phyloP scores from a whole-genome alignment of 2,113 vertebrate genomes.

The Chaetorhynchus papuensis region DNA sequence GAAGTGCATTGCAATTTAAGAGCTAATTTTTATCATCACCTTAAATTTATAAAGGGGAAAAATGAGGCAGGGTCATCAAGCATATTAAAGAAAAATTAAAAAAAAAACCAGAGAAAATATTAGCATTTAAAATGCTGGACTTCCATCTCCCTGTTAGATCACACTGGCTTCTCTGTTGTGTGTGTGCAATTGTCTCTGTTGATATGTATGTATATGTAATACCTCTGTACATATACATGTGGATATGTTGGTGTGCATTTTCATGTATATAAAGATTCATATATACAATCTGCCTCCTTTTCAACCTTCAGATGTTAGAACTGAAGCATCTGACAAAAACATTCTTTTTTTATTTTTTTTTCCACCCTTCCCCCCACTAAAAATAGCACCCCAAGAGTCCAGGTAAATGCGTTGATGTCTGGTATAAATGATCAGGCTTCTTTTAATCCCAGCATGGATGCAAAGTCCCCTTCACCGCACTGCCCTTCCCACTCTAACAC shows the following conservation, averaged over 20 bases:
- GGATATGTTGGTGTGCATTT: neutral
- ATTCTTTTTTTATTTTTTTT: neutral
- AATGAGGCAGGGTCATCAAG: neutral
- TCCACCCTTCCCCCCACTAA: neutral
- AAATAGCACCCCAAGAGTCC: neutral
- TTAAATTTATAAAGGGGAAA: constrained; percentile 9
- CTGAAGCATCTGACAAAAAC: neutral
- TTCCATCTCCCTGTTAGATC: neutral
- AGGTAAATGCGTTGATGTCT: neutral
- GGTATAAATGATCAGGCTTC: neutral
- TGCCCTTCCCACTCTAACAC: neutral
- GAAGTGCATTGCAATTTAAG: neutral
- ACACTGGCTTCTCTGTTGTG: neutral
- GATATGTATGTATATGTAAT: constrained; percentile 4
- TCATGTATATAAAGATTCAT: neutral
- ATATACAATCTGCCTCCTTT: neutral
- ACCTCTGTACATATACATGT: constrained; percentile 5
- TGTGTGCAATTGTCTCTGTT: constrained; percentile 7
- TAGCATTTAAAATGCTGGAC: neutral
- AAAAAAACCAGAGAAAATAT: neutral
- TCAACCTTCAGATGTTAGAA: neutral
- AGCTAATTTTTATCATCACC: constrained; percentile 5
- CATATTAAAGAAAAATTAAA: neutral
- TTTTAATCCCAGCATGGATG: neutral
- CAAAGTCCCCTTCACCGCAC: neutral